Evolutionary conservation across 2,797 vertebrate species (phyloP).

Genomic region (Schizopygopsis pylzovi): DNA sequence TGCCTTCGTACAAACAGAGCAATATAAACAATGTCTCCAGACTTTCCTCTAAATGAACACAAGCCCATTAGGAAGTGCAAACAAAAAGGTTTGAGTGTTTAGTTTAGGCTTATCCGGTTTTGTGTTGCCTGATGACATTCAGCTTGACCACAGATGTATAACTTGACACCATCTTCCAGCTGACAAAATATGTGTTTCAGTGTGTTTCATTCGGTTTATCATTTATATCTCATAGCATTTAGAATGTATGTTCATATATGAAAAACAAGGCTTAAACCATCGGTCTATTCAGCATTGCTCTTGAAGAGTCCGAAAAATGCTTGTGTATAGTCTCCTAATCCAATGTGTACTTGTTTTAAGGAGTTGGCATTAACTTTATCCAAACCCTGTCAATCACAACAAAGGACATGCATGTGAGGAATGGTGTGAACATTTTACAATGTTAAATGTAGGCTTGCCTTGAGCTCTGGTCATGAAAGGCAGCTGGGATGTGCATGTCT

Average conservation of each 20-base stretch:
- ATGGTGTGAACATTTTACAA: conserved; percentile 49
- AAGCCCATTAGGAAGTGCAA: conserved; percentile 64
- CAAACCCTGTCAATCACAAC: conserved; percentile 46
- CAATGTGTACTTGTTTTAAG: conserved; percentile 7
- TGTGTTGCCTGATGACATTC: conserved; percentile 71
- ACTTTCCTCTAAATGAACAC: conserved; percentile 70
- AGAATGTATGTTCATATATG: neutral
- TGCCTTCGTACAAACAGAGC: conserved; percentile 70
- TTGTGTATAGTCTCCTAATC: neutral
- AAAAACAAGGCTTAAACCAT: neutral
- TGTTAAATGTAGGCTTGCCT: conserved; percentile 40
- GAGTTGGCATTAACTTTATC: conserved; percentile 31
- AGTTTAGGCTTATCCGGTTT: conserved; percentile 72
- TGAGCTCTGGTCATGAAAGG: conserved; percentile 40
- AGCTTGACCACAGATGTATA: conserved; percentile 68
- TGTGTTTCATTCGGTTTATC: conserved; percentile 4
- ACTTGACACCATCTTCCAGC: conserved; percentile 37
- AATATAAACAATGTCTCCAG: conserved; percentile 74
- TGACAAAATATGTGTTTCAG: conserved; percentile 36
- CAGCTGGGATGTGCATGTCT: conserved; percentile 59
- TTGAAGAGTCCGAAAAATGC: conserved; percentile 2
- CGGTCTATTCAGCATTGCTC: neutral
- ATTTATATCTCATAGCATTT: neutral
- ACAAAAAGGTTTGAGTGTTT: conserved; percentile 73
- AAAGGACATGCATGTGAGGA: conserved; percentile 42